Conservation (phyloP, 2,797 vertebrate genomes). For the Microhierax caerulescens region DNA sequence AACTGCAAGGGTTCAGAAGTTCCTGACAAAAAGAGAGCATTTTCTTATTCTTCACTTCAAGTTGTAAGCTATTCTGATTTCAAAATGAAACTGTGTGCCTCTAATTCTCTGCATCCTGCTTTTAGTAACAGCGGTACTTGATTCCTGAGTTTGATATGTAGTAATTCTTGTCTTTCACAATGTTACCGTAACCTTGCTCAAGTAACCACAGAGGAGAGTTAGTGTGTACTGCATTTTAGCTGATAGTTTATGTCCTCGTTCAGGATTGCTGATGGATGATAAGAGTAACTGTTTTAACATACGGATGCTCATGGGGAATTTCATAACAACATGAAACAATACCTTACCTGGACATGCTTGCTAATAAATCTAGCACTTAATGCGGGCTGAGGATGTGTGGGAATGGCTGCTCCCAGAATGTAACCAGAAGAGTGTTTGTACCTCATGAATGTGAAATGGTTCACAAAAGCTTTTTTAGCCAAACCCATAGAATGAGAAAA, state of each 20-base stretch:
- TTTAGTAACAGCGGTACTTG: not conserved
- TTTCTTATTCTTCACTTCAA: not conserved
- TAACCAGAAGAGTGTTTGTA: not conserved
- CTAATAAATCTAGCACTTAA: not conserved
- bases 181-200: not conserved
- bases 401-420: not conserved
- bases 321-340: not conserved
- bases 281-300: conserved; percentile 2
- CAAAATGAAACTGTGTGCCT: not conserved
- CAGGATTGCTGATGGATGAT: not conserved
- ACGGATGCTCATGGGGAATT: not conserved
- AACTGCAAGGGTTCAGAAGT: conserved; percentile 39
- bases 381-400: not conserved
- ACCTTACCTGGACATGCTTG: not conserved
- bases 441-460: not conserved
- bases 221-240: not conserved
- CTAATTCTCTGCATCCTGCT: not conserved
- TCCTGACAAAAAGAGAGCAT: not conserved
- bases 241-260: not conserved
- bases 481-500: not conserved
- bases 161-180: not conserved
- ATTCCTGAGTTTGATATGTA: not conserved
- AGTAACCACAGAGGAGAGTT: not conserved
- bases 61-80: not conserved
- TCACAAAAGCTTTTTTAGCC: not conserved